phyloP scores from a whole-genome alignment of 2,888 invertebrate genomes.

The Notodonta dromedarius region DNA sequence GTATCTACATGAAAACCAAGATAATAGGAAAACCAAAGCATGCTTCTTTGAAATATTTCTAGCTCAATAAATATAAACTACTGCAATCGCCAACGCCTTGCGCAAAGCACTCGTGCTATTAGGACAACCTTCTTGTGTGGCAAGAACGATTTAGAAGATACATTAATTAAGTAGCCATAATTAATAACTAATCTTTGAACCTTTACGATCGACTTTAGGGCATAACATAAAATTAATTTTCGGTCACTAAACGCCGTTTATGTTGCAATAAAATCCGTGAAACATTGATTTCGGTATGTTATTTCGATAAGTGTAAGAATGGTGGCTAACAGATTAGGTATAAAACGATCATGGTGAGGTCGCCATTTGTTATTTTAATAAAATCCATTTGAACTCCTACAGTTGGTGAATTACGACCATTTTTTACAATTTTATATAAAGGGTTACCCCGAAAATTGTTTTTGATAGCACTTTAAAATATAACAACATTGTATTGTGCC shows the following conservation, averaged over 20 bases:
- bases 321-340: not conserved
- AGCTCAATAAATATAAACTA: no score
- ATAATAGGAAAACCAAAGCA: no score
- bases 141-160: slow-evolving; percentile 20
- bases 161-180: slow-evolving; percentile 12
- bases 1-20: no score
- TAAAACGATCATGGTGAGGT: no score
- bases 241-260: not conserved
- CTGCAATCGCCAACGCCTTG: no score
- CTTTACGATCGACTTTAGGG: not conserved
- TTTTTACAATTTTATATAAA: not conserved
- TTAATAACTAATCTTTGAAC: not conserved
- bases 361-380: no score
- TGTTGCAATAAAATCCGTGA: not conserved
- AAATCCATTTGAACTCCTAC: no score
- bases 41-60: no score
- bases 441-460: slow-evolving; percentile 13
- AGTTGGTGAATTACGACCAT: no score
- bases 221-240: not conserved
- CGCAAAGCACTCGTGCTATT: no score
- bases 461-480: slow-evolving; percentile 13
- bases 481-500: slow-evolving; percentile 12
- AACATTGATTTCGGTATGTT: not conserved
- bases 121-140: no score
- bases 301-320: slow-evolving; percentile 1